Percentiles rank a stretch among this genome's conserved stretches.
phyloP scores from a whole-genome alignment of 2,113 vertebrate genomes.

The Paratilapia polleni region DNA sequence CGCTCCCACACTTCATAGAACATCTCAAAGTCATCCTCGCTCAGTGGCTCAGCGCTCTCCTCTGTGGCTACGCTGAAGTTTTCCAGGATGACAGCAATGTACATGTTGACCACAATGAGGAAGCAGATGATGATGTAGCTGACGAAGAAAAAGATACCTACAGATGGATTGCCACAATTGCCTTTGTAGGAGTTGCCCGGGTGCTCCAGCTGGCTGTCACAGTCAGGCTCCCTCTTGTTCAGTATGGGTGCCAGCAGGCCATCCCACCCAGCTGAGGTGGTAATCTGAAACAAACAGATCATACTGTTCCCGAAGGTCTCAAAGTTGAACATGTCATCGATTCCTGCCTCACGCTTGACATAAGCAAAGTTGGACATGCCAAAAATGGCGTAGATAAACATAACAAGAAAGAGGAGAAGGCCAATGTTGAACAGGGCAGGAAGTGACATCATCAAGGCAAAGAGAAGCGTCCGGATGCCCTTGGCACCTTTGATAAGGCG shows the following conservation, averaged over 20 bases:
- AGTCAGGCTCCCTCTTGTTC: conserved; percentile 89
- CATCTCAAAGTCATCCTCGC: conserved; percentile 98
- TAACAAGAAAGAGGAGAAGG: conserved; percentile 94
- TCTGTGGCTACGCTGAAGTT: conserved; percentile 97
- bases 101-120: conserved; percentile 98
- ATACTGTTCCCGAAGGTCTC: conserved; percentile 96
- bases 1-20: conserved; percentile 98
- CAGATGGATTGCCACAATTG: conserved; percentile 91
- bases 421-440: conserved; percentile 97
- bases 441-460: conserved; percentile 98
- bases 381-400: conserved; percentile 98
- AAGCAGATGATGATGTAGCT: conserved; percentile 99
- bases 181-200: conserved; percentile 86
- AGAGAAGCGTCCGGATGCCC: conserved; percentile 95
- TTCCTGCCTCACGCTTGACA: conserved; percentile 89
- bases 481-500: conserved; percentile 97
- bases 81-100: conserved; percentile 98
- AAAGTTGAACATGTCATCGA: conserved; percentile 98
- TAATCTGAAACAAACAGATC: conserved; percentile 96
- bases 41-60: conserved; percentile 92
- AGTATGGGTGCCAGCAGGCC: conserved; percentile 87
- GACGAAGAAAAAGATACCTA: conserved; percentile 95
- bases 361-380: conserved; percentile 98
- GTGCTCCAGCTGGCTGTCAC: conserved; percentile 85
- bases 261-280: conserved; percentile 94